Evolutionary conservation across 2,113 vertebrate species (phyloP).

Genomic region (Equus przewalskii): DNA sequence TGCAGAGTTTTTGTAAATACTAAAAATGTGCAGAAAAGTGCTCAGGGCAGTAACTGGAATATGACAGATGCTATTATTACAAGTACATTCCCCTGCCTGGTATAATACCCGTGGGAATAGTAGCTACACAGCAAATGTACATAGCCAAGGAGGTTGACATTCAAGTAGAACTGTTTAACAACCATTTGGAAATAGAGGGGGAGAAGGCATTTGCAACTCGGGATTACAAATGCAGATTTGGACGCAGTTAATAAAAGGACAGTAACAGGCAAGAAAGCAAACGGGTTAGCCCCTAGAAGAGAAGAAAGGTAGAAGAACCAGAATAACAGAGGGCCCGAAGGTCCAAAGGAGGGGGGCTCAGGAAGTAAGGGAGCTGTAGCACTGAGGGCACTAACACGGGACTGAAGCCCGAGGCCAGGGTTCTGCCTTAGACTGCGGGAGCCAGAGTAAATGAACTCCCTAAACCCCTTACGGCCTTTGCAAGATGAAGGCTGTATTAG

Average conservation of each 20-base stretch:
- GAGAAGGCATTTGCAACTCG: background rate
- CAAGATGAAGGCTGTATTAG: background rate
- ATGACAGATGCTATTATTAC: background rate
- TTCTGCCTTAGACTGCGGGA: background rate
- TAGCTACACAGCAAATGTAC: background rate
- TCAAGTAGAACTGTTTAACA: background rate
- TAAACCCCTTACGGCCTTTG: background rate
- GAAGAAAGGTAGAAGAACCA: background rate
- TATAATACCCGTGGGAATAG: background rate
- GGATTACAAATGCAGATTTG: background rate
- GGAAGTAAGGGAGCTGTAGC: background rate
- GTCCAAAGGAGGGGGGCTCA: background rate
- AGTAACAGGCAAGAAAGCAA: background rate
- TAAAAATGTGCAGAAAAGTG: background rate
- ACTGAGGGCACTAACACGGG: background rate
- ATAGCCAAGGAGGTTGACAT: background rate
- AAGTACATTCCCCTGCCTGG: background rate
- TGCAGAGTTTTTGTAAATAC: constrained; percentile 25
- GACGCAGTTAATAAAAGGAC: background rate
- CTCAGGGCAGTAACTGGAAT: background rate
- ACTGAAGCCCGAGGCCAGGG: background rate
- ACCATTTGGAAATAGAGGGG: background rate
- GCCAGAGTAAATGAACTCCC: background rate
- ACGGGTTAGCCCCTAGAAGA: background rate
- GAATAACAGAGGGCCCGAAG: background rate